phyloP scores from a whole-genome alignment of 2,113 vertebrate species.

The Gallinago paraguaiae region DNA sequence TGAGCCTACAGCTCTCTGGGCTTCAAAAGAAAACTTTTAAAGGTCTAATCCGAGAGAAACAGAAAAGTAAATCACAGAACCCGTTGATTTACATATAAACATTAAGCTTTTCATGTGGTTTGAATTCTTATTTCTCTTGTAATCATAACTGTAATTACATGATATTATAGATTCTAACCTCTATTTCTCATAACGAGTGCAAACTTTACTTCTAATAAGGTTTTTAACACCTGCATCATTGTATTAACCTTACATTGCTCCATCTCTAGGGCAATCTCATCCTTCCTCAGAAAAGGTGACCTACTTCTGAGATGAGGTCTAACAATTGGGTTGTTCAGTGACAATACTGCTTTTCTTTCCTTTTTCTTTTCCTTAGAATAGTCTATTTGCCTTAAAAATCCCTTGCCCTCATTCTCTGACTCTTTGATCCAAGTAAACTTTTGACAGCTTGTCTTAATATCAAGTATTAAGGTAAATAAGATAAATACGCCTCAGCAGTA shows the following conservation, averaged over 20 bases:
- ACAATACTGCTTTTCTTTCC: background rate
- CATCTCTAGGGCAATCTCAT: constrained; percentile 14
- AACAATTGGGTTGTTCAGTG: background rate
- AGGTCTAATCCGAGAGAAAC: background rate
- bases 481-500: background rate
- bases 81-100: background rate
- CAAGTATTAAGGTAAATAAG: background rate
- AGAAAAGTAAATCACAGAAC: background rate
- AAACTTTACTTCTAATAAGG: background rate
- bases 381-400: background rate
- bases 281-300: constrained; percentile 7
- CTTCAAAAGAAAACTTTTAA: background rate
- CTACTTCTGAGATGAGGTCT: background rate
- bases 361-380: background rate
- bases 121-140: background rate
- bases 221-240: background rate
- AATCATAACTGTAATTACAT: background rate
- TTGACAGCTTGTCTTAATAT: background rate
- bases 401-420: background rate
- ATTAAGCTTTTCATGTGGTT: background rate
- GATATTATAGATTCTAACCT: background rate
- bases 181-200: background rate
- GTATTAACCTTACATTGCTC: background rate
- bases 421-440: background rate
- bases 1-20: background rate